Conservation (phyloP, 2,113 vertebrate species). For the Oncorhynchus nerka region DNA sequence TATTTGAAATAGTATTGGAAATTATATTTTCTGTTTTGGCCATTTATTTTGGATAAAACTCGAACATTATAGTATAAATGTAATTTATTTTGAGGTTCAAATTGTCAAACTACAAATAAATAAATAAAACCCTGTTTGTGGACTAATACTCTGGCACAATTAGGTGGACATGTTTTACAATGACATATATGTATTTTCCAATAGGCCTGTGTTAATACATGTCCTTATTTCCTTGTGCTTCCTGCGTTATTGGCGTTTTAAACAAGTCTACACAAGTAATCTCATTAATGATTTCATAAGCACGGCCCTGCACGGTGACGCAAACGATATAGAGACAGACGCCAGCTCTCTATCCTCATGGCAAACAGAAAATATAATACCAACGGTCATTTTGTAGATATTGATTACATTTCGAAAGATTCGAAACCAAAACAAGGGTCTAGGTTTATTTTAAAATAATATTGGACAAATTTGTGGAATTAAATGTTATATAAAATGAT, state of each 20-base stretch:
- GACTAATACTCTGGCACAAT: not conserved
- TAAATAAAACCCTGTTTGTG: too few species aligned
- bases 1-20: too few species aligned
- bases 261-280: constrained; percentile 4
- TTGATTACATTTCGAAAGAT: not conserved
- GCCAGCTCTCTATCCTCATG: not conserved
- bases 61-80: too few species aligned
- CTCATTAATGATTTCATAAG: constrained; percentile 17
- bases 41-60: too few species aligned
- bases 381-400: not conserved
- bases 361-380: not conserved
- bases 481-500: too few species aligned
- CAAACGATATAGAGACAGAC: not conserved
- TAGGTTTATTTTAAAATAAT: not conserved
- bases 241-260: not conserved
- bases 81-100: too few species aligned
- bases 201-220: not conserved
- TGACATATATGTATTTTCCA: not conserved
- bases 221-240: not conserved
- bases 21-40: too few species aligned
- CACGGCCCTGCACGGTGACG: not conserved
- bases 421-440: constrained; percentile 16
- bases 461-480: not conserved
- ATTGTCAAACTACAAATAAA: too few species aligned
- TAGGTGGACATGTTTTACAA: not conserved